phyloP scores from a whole-genome alignment of 1,140 invertebrate genomes.

The Venturia canescens region DNA sequence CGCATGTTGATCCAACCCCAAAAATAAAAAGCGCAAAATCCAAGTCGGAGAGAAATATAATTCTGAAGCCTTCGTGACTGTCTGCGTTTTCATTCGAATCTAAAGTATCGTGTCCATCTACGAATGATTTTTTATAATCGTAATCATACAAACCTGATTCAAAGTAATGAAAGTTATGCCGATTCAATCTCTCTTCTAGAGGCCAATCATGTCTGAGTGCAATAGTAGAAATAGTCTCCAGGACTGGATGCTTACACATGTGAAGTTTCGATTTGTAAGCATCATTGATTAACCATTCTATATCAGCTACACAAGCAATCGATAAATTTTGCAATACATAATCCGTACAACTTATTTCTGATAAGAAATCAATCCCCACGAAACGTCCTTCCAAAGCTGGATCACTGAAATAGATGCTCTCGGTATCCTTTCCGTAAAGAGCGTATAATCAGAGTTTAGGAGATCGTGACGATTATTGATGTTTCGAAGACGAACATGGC shows the following conservation, averaged over 20 bases:
- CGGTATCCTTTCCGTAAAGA: neutral
- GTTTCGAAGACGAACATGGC: neutral
- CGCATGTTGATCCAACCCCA: neutral
- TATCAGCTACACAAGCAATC: neutral
- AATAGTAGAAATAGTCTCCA: neutral
- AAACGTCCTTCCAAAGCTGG: neutral
- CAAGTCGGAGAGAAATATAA: neutral
- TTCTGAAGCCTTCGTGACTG: neutral
- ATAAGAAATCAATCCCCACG: neutral
- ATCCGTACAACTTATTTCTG: neutral
- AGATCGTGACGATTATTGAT: neutral
- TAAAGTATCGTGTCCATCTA: neutral
- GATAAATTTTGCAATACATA: neutral
- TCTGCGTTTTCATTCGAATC: neutral
- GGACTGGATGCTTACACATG: neutral
- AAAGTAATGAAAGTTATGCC: neutral
- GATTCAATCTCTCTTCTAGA: constrained; percentile 2
- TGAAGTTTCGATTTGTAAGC: constrained; percentile 17
- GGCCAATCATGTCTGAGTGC: constrained; percentile 16
- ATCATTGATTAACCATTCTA: neutral
- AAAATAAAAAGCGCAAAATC: constrained; percentile 8
- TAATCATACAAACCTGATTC: neutral
- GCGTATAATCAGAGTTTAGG: neutral
- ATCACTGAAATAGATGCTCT: neutral
- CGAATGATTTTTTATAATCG: neutral